phyloP scores from a whole-genome alignment of 2,797 vertebrate species.

The Pseudochaenichthys georgianus region DNA sequence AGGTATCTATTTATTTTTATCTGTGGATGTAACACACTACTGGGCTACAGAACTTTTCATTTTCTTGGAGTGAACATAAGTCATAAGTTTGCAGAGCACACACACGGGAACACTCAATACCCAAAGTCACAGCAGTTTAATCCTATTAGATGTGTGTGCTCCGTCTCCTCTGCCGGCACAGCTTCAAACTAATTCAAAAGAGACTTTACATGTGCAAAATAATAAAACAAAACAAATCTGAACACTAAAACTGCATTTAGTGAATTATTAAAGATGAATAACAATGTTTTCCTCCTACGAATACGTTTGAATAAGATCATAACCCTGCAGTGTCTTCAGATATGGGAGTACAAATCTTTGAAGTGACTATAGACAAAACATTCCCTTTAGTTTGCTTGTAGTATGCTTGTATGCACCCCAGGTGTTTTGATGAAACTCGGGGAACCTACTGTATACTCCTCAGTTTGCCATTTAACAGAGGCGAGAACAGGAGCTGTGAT shows the following conservation, averaged over 20 bases:
- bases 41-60: slow-evolving; percentile 4
- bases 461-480: slow-evolving; percentile 9
- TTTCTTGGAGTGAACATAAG: slow-evolving; percentile 7
- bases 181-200: slow-evolving; percentile 11
- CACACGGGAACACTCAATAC: slow-evolving; percentile 8
- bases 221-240: not conserved
- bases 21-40: slow-evolving; percentile 25
- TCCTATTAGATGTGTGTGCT: slow-evolving; percentile 22
- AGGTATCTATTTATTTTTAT: slow-evolving; percentile 4
- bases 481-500: slow-evolving; percentile 16
- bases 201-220: not conserved
- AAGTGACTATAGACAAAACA: not conserved
- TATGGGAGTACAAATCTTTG: slow-evolving; percentile 1
- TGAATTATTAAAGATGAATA: not conserved
- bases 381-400: not conserved
- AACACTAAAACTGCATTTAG: not conserved
- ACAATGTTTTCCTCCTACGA: not conserved
- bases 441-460: not conserved
- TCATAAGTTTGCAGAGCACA: slow-evolving; percentile 32
- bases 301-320: not conserved
- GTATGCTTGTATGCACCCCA: not conserved
- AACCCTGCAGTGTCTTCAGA: not conserved
- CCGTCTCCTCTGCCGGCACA: not conserved
- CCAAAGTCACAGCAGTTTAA: slow-evolving; percentile 8
- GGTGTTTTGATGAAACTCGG: slow-evolving; percentile 9